Conservation (phyloP, 1,140 invertebrate species). For the Zaprionus taronus region DNA sequence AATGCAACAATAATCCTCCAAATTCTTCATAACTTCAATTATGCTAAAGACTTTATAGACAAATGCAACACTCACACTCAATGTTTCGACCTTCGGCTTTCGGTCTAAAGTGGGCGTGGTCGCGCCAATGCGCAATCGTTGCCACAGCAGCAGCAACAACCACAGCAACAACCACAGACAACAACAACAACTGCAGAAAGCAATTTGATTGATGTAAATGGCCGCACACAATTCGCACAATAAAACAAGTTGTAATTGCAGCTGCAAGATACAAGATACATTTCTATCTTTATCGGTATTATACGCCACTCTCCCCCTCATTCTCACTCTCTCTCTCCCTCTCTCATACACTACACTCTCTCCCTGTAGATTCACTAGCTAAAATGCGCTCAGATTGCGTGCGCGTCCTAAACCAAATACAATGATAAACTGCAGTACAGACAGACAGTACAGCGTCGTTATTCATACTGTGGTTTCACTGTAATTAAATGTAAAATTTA, state of each 20-base stretch:
- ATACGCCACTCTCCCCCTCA: background rate
- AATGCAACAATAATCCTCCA: background rate
- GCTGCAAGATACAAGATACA: constrained; percentile 42
- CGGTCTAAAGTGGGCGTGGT: constrained; percentile 32
- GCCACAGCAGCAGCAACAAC: constrained; percentile 12
- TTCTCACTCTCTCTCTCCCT: background rate
- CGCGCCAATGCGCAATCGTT: constrained; percentile 44
- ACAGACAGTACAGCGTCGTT: background rate
- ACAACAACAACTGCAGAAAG: constrained; percentile 12
- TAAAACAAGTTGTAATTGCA: constrained; percentile 73
- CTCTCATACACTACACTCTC: constrained; percentile 12
- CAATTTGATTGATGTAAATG: constrained; percentile 76
- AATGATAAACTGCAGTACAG: constrained; percentile 40
- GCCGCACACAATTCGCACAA: constrained; percentile 70
- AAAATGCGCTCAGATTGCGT: constrained; percentile 2
- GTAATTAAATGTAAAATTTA: constrained; percentile 67
- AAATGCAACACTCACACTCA: background rate
- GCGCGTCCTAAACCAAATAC: constrained; percentile 32
- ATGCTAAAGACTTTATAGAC: background rate
- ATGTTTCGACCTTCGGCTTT: background rate
- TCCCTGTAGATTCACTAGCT: constrained; percentile 20
- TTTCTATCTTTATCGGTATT: constrained; percentile 53
- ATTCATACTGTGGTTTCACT: constrained; percentile 31
- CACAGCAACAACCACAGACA: constrained; percentile 3
- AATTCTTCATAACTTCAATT: background rate